Evolutionary conservation across 1,140 invertebrate species (phyloP), one percentile per base, ranked within the genome.

Genomic region (Neoseiulus cucumeris): DNA sequence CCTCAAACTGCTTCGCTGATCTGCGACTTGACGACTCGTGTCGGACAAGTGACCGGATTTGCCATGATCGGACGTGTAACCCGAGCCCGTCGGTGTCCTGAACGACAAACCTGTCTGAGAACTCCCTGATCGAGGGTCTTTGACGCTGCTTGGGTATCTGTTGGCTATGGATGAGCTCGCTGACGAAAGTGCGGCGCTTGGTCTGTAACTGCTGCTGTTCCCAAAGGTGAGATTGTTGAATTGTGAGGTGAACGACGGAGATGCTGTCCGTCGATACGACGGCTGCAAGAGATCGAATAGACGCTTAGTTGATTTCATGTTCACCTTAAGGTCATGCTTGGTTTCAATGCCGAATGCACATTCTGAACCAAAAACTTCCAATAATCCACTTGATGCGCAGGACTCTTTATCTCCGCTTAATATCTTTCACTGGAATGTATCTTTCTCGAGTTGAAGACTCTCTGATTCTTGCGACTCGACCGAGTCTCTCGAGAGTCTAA

Each of bases 181-280:
- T 59, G 51, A 59, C 14, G 51, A 25, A 14, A 59, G 9, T 1
- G 51, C 22, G 12, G 51, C 51, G 22, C 51, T 59, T 1, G 51
- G 51, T 33, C 51, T 17, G 51, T 59, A 59, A 9, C 51, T 59
- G 33, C 51, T 47, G 45, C 18, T 7, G 14, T 25, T 59, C 6
- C 51, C 51, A 25, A 59, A 59, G 22, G 14, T 59, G 14, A 59
- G 33, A 33, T 25, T 59, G 51, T 59, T 59, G 51, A 59, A 59
- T 33, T 59, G 51, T 59, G 51, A 59, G 51, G 25, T 20, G 22
- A 59, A 59, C 9, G 51, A 59, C 1, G 51, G 51, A 1, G 51
- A 59, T 17, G 51, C 22, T 2, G 51, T 59, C 25, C 51, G 51
- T 5, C 51, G 51, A 25, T 59, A 59, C 17, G 51, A 25, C 2